These are phyloP conservation scores for Melanerpes formicivorus DNA, from an alignment of 2,113 vertebrate genomes.

Conservation along the genomic window DNA sequence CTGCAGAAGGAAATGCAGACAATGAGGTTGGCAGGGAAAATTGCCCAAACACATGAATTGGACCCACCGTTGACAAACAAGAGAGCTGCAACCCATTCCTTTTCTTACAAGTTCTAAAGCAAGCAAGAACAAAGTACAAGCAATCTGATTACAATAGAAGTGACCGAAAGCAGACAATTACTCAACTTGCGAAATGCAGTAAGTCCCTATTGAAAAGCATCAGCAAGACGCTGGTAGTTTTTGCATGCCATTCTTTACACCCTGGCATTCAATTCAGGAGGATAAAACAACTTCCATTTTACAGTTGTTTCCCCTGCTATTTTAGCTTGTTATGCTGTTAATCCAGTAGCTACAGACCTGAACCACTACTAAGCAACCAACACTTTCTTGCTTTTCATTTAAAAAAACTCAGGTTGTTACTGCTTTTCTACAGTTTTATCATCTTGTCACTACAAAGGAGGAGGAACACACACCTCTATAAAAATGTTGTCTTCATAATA, in stretches of 20 bases:
- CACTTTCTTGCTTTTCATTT: not conserved
- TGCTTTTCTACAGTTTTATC: not conserved
- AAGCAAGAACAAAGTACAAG: constrained; percentile 45
- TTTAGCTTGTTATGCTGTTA: constrained; percentile 25
- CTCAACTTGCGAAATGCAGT: constrained; percentile 23
- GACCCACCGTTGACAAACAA: not conserved
- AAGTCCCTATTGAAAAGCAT: constrained; percentile 21
- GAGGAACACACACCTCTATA: not conserved
- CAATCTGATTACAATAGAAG: not conserved
- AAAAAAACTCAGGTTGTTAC: not conserved
- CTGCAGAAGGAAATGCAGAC: constrained; percentile 8
- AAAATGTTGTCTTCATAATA: constrained; percentile 5
- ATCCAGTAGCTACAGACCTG: constrained; percentile 18
- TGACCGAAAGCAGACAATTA: constrained; percentile 39
- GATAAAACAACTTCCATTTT: constrained; percentile 20
- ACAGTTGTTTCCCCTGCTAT: not conserved
- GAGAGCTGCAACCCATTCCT: not conserved
- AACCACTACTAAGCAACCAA: not conserved
- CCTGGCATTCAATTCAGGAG: not conserved
- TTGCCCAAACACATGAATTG: not conserved
- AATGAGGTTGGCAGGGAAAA: not conserved
- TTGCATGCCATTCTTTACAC: not conserved
- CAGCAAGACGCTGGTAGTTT: not conserved
- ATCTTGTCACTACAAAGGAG: constrained; percentile 29
- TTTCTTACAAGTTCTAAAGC: not conserved